Conservation (phyloP, 2,113 vertebrate species). For the Scomber japonicus region DNA sequence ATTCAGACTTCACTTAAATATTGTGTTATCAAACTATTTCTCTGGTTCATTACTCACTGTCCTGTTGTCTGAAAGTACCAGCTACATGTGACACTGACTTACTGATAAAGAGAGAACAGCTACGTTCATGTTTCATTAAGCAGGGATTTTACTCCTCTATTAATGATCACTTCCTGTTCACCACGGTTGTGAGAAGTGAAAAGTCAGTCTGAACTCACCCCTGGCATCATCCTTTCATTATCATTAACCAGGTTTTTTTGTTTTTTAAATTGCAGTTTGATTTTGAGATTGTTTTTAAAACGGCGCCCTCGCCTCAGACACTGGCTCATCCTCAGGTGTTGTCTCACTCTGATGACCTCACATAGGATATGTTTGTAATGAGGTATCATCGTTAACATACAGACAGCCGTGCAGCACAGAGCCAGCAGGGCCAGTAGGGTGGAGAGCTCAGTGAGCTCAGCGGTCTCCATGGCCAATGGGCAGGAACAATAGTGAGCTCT, state of each 20-base stretch:
- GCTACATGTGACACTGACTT: no score
- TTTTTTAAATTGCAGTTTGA: neutral
- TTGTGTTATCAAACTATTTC: no score
- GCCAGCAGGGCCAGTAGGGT: slow-evolving; percentile 14
- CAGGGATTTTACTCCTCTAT: no score
- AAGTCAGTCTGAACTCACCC: neutral
- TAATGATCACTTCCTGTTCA: no score
- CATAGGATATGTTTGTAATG: neutral
- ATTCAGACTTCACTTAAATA: no score
- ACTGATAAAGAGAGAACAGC: no score
- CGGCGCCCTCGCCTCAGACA: neutral
- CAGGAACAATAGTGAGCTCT: slow-evolving; percentile 63
- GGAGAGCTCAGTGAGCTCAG: slow-evolving; percentile 26
- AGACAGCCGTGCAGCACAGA: neutral
- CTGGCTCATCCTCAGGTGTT: neutral
- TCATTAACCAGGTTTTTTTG: no score
- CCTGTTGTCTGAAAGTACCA: no score
- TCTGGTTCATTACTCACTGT: no score
- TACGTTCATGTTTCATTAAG: no score
- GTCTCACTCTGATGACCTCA: neutral
- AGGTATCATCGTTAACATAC: neutral
- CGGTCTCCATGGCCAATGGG: slow-evolving; percentile 45
- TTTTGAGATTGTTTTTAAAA: neutral
- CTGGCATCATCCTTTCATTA: neutral
- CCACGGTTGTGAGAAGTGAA: no score